These are phyloP conservation scores for Onychomys torridus DNA, from an alignment of 2,797 vertebrate species.

Conservation along the genomic window DNA sequence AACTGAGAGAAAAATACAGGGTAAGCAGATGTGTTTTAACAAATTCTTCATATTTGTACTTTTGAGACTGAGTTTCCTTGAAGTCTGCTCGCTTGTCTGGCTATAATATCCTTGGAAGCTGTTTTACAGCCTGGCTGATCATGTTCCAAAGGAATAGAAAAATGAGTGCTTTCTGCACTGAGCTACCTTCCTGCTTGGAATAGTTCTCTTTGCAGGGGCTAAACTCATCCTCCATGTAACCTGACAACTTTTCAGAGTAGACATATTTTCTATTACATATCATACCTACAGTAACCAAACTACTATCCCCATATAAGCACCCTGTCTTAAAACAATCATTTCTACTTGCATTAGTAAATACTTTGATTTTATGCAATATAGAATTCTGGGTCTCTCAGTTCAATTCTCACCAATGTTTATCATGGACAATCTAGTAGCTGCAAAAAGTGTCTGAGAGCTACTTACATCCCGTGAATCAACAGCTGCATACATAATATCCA, in stretches of 20 bases:
- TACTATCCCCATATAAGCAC: background rate
- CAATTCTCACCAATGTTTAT: constrained; percentile 39
- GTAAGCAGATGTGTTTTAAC: constrained; percentile 13
- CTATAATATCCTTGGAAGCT: constrained; percentile 48
- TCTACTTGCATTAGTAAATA: background rate
- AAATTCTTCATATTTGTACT: constrained; percentile 64
- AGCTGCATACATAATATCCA: constrained; percentile 99
- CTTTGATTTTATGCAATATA: constrained; percentile 37
- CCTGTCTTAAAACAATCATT: background rate
- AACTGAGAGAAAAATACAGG: constrained; percentile 25
- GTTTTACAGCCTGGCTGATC: background rate
- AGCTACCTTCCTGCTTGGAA: background rate
- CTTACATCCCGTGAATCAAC: constrained; percentile 98
- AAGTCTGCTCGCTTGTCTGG: constrained; percentile 41
- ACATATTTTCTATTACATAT: background rate
- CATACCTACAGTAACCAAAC: constrained; percentile 16
- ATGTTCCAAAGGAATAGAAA: background rate
- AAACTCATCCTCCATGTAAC: background rate
- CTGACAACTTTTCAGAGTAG: constrained; percentile 4
- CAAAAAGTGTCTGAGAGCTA: constrained; percentile 73
- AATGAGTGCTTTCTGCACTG: background rate
- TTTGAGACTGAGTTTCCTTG: constrained; percentile 50
- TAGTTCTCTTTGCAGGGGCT: background rate
- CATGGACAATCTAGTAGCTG: constrained; percentile 52
- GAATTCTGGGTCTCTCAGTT: background rate